Percentiles rank a stretch among this genome's conserved stretches.
These are phyloP conservation scores for Pseudopodoces humilis DNA, from an alignment of 2,113 vertebrate species.

Conservation along the genomic window DNA sequence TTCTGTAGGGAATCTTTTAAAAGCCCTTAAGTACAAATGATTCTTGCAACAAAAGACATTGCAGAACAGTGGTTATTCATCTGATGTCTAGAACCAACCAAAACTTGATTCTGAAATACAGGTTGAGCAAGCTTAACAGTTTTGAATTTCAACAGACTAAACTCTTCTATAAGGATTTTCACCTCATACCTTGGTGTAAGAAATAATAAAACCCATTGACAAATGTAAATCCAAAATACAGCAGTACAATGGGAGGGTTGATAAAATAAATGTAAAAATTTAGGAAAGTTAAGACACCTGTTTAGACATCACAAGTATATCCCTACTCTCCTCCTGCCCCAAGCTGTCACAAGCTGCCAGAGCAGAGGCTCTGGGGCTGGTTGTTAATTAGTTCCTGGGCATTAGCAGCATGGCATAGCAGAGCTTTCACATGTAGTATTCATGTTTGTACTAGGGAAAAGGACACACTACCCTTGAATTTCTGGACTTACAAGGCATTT, in stretches of 20 bases:
- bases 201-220: not conserved
- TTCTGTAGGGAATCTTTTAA: not conserved
- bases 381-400: not conserved
- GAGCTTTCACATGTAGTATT: not conserved
- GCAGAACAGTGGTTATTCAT: not conserved
- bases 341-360: not conserved
- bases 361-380: not conserved
- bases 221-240: not conserved
- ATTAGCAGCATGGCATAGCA: not conserved
- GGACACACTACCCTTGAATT: not conserved
- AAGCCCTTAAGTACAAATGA: not conserved
- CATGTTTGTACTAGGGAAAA: not conserved
- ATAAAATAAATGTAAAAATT: not conserved
- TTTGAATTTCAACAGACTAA: not conserved
- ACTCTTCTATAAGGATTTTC: not conserved
- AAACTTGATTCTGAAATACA: not conserved
- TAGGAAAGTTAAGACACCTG: not conserved
- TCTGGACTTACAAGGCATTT: not conserved
- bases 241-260: accelerated
- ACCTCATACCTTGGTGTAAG: not conserved
- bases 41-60: not conserved
- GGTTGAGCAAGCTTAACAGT: not conserved
- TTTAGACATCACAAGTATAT: not conserved
- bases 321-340: not conserved
- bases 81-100: not conserved